phyloP scores from a whole-genome alignment of 2,113 vertebrate genomes.

The Takifugu bimaculatus region DNA sequence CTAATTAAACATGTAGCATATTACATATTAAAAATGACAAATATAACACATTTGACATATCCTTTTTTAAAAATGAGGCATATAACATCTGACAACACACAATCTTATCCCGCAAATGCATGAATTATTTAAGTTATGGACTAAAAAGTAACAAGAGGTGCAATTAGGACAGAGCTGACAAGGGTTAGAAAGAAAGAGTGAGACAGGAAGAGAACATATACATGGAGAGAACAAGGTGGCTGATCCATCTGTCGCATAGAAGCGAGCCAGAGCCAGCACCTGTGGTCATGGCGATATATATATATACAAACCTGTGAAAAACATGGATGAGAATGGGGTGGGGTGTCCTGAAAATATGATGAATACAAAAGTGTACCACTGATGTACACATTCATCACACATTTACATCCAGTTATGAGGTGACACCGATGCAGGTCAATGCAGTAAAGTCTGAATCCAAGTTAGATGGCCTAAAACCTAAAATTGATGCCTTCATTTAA shows the following conservation, averaged over 20 bases:
- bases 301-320: slow-evolving; percentile 15
- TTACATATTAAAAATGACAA: too few relatives aligned
- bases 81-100: too few relatives aligned
- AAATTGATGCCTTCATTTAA: too few relatives aligned
- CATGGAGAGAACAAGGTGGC: slow-evolving; percentile 65
- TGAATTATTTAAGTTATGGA: slow-evolving; percentile 13
- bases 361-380: background rate
- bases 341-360: background rate
- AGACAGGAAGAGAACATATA: slow-evolving; percentile 28
- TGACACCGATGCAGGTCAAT: too few relatives aligned
- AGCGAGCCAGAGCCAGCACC: slow-evolving; percentile 58
- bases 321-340: background rate
- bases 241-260: slow-evolving; percentile 62
- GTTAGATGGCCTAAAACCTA: too few relatives aligned
- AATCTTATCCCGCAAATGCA: background rate
- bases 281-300: slow-evolving; percentile 16
- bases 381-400: background rate
- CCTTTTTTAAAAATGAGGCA: too few relatives aligned
- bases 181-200: background rate
- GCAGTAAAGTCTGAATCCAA: background rate
- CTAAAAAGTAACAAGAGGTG: slow-evolving; percentile 1
- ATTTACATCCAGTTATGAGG: background rate
- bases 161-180: slow-evolving; percentile 14
- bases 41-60: too few relatives aligned
- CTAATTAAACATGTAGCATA: too few relatives aligned